These are phyloP conservation scores for Bombus balteatus DNA, from an alignment of 1,140 invertebrate species.

Conservation along the genomic window DNA sequence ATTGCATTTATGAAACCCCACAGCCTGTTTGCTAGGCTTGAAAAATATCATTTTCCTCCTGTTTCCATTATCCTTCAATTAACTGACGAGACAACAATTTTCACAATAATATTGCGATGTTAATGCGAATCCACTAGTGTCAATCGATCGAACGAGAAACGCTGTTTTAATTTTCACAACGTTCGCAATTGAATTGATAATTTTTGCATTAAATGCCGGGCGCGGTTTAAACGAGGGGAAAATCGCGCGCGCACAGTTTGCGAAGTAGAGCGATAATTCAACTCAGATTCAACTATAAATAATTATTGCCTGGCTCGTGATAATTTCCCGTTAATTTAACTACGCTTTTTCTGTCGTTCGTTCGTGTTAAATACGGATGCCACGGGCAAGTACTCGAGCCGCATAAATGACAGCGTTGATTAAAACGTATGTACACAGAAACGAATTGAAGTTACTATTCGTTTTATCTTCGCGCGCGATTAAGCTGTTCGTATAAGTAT, in stretches of 20 bases:
- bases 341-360: slow-evolving; percentile 34
- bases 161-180: background rate
- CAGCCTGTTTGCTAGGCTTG: background rate
- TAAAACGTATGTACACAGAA: slow-evolving; percentile 32
- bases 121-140: background rate
- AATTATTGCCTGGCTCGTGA: slow-evolving; percentile 26
- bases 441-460: slow-evolving; percentile 25
- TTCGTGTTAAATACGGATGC: slow-evolving; percentile 12
- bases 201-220: background rate
- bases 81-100: background rate
- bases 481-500: slow-evolving; percentile 7
- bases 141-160: background rate
- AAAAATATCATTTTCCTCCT: background rate
- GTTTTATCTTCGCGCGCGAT: slow-evolving; percentile 25
- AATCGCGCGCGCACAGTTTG: background rate
- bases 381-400: slow-evolving; percentile 16
- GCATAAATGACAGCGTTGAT: slow-evolving; percentile 33
- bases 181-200: slow-evolving; percentile 11
- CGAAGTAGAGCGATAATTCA: slow-evolving; percentile 12
- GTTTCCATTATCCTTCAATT: background rate
- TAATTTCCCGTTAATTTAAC: slow-evolving; percentile 41
- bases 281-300: slow-evolving; percentile 23
- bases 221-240: slow-evolving; percentile 14
- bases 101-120: background rate
- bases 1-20: background rate